Conservation (phyloP, 2,797 vertebrate genomes). For the Acrossocheilus fasciatus region DNA sequence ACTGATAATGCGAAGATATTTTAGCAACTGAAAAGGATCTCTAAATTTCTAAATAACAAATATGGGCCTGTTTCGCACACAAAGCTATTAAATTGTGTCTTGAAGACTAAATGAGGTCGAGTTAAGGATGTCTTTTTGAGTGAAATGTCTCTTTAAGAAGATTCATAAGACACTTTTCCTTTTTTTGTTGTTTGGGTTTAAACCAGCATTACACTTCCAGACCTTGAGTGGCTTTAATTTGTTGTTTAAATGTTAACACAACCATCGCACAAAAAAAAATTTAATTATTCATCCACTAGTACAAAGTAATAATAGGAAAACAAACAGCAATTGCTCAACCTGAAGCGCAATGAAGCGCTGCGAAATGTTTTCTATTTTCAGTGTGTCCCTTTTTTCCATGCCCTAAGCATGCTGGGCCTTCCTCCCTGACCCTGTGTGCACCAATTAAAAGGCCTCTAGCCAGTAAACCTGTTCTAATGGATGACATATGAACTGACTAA, state of each 20-base stretch:
- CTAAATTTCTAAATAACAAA: not conserved
- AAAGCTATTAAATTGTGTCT: not conserved
- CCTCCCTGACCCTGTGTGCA: constrained; percentile 69
- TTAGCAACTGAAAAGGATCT: not conserved
- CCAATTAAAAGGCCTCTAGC: constrained; percentile 74
- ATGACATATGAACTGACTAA: constrained; percentile 74
- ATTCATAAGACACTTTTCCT: not conserved
- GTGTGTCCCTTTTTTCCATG: constrained; percentile 14
- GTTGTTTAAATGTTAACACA: constrained; percentile 12
- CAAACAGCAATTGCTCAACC: constrained; percentile 38
- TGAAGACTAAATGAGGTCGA: not conserved
- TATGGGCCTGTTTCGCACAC: not conserved
- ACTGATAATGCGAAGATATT: not conserved
- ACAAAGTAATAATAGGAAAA: constrained; percentile 19
- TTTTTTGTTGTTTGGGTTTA: not conserved
- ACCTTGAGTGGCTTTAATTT: constrained; percentile 61
- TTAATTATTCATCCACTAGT: not conserved
- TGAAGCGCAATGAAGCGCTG: constrained; percentile 13
- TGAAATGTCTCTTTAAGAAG: not conserved
- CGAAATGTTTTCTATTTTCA: constrained; percentile 25
- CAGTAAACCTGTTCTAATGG: constrained; percentile 73
- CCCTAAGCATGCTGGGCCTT: constrained; percentile 45
- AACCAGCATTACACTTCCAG: constrained; percentile 58
- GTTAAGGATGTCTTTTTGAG: not conserved
- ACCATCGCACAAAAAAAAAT: not conserved